Conservation (phyloP, 2,888 invertebrate genomes). For the Machimus atricapillus region DNA sequence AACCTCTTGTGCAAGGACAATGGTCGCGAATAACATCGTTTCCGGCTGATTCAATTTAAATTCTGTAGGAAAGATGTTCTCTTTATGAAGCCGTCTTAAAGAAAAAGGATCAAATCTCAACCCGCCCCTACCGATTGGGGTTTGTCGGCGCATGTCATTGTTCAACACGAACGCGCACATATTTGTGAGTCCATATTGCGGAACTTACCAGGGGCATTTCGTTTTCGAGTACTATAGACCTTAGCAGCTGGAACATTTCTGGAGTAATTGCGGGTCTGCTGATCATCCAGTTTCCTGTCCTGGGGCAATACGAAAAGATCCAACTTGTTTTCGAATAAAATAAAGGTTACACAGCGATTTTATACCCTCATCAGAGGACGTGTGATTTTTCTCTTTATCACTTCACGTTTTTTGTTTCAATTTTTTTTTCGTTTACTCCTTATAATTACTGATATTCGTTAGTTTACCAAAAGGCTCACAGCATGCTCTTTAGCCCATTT, state of each 20-base stretch:
- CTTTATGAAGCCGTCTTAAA: not conserved
- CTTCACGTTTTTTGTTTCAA: not conserved
- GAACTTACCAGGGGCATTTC: constrained; percentile 22
- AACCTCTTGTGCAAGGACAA: constrained; percentile 7
- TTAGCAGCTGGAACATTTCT: not conserved
- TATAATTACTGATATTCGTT: not conserved
- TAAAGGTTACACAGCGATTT: not conserved
- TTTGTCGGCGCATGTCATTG: constrained; percentile 9
- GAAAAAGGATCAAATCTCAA: constrained; percentile 35
- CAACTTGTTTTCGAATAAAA: not conserved
- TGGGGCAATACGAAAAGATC: not conserved
- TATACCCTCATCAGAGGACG: not conserved
- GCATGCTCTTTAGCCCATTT: not conserved
- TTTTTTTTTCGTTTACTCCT: not conserved
- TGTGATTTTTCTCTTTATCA: not conserved
- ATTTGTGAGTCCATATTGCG: not conserved
- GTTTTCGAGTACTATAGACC: not conserved
- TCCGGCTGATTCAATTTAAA: constrained; percentile 29
- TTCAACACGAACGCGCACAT: not conserved
- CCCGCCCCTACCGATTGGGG: constrained; percentile 15
- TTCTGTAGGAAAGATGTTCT: not conserved
- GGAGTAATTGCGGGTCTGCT: not conserved
- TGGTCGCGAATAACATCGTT: constrained; percentile 18
- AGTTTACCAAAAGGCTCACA: no score
- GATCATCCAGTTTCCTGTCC: not conserved